Evolutionary conservation across 1,140 invertebrate genomes (phyloP).

Genomic region (Pseudomyrmex sp.): DNA sequence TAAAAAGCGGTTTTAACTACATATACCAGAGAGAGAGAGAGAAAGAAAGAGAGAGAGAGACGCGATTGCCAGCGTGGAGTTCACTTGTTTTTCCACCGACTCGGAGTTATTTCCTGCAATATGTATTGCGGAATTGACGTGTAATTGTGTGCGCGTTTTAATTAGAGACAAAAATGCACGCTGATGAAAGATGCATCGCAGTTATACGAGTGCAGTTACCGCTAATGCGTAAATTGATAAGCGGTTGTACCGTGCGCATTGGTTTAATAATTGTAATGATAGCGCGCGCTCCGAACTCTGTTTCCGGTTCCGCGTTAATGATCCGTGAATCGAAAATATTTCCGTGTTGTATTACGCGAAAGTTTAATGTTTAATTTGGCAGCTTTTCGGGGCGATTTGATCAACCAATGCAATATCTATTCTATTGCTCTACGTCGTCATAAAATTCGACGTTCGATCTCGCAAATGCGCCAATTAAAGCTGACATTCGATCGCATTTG

Average conservation of each 20-base stretch:
- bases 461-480: conserved; percentile 51
- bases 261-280: conserved; percentile 53
- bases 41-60: not conserved
- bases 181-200: conserved; percentile 50
- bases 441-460: conserved; percentile 50
- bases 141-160: conserved; percentile 33
- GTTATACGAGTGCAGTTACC: conserved; percentile 26
- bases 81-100: not conserved
- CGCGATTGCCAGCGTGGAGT: not conserved
- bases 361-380: conserved; percentile 51
- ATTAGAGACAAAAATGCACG: conserved; percentile 53
- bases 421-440: not conserved
- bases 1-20: too few species aligned
- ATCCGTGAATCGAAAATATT: conserved; percentile 35
- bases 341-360: not conserved
- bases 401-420: not conserved
- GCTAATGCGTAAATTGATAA: conserved; percentile 54
- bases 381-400: conserved; percentile 37
- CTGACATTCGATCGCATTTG: conserved; percentile 32
- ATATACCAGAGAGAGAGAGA: too few species aligned
- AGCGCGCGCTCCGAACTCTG: not conserved
- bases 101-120: conserved; percentile 3
- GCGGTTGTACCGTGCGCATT: conserved; percentile 2
- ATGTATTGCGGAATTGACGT: conserved; percentile 29
- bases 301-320: conserved; percentile 26